phyloP scores from a whole-genome alignment of 1,140 invertebrate species.

The Drosophila ercepeae region DNA sequence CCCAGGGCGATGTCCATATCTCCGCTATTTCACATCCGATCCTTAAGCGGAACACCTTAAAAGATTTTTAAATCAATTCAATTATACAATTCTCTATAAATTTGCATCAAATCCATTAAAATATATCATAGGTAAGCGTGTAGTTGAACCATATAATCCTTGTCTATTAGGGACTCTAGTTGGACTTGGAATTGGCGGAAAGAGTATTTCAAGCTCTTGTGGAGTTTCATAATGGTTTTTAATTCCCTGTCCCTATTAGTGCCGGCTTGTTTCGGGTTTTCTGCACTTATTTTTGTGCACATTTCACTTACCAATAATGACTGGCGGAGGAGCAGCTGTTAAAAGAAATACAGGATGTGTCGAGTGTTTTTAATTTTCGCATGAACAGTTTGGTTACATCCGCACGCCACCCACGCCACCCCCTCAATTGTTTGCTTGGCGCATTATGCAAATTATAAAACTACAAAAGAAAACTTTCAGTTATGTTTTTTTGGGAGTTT shows the following conservation, averaged over 20 bases:
- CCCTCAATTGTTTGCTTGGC: slow-evolving; percentile 44
- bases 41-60: too few relatives aligned
- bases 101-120: too few relatives aligned
- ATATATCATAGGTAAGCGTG: too few relatives aligned
- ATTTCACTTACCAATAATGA: slow-evolving; percentile 20
- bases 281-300: neutral
- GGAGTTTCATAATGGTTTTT: neutral
- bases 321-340: slow-evolving; percentile 18
- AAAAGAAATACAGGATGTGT: slow-evolving; percentile 32
- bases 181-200: too few relatives aligned
- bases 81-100: too few relatives aligned
- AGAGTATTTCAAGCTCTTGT: neutral
- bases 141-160: too few relatives aligned
- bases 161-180: too few relatives aligned
- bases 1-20: too few relatives aligned
- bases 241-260: neutral
- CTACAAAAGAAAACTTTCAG: slow-evolving; percentile 46
- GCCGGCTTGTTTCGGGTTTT: neutral
- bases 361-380: slow-evolving; percentile 52
- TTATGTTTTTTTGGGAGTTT: slow-evolving; percentile 12
- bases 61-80: too few relatives aligned
- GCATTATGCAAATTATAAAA: slow-evolving; percentile 52
- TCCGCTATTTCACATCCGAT: too few relatives aligned
- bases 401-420: neutral
- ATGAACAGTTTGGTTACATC: slow-evolving; percentile 25